Evolutionary conservation across 1,140 invertebrate genomes (phyloP), one percentile per base, ranked within the genome.

Genomic region (Ostrea denselamellosa): DNA sequence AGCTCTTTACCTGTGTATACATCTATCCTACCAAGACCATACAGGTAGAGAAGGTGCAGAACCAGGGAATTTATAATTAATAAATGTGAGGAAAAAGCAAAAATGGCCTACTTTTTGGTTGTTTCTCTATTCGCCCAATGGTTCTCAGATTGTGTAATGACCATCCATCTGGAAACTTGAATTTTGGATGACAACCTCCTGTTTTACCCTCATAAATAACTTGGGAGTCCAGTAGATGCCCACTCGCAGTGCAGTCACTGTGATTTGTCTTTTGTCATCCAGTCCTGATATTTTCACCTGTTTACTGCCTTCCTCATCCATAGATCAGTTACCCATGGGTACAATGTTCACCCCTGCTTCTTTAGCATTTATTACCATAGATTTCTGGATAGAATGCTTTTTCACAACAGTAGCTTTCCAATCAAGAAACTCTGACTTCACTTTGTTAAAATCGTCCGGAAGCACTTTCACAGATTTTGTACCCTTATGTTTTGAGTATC

Each of bases 181-280:
- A 85, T 71, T 71, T 85, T 1, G 62, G 62, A 51, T 71, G 85
- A 28, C 85, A 85, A 8, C 9, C 7, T 17, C 28, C 56, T 19
- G 85, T 85, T 71, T 85, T 85, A n/a, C 28, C 85, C 17, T 58
- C 85, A 17, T 85, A 85, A 85, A 85, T 85, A 8, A 85, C 28
- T 51, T 25, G 54, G 9, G 54, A 14, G 54, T 56, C 17, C 17
- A 71, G 68, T 9, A 71, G 68, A 71, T 71, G 10, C 10, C 68
- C 68, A 9, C 10, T 14, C n/a, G 68, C 68, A 14, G 68, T 71
- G 68, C 68, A 71, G 68, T 71, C n/a, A 71, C 85, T 17, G 85
- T 77, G 17, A 86, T 86, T 25, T 86, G 85, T 14, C 34, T 44
- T 86, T 86, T 86, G 51, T 86, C 68, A 52, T 77, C 68, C 10